Evolutionary conservation across 2,888 invertebrate species (phyloP), one percentile per base, ranked within the genome.

Genomic region (Caenorhabditis sinica): DNA sequence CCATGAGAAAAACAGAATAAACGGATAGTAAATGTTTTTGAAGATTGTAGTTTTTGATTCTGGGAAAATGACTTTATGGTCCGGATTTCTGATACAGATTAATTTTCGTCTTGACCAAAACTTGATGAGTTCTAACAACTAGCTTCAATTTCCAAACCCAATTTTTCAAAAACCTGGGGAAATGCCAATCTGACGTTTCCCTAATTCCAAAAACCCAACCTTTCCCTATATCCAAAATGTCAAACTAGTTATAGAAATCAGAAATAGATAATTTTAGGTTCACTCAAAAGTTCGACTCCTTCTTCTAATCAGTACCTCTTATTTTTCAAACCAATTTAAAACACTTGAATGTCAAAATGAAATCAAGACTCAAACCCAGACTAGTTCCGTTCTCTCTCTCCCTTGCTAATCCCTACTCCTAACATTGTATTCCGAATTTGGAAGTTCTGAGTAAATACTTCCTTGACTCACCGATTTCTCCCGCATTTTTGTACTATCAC

Each of bases 341-440:
- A 49, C 40, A 20, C 20, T 6, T 49, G 8, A 49, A 20, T 49
- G n/a, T 8, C 20, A 49, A 49, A 49, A 49, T 49, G 20, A 49
- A 49, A 49, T 49, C 49, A n/a, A n/a, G n/a, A n/a, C n/a, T n/a
- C n/a, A 56, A 56, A 28, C 56, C 20, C 15, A 28, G 28, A 28
- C 56, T 28, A 56, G 56, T 23, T 23, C 25, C 11, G 9, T 13
- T 23, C 20, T 49, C 49, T n/a, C n/a, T n/a, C n/a, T 28, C 28
- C 23, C 56, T 28, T 56, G 8, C 6, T 56, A 25, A 56, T 56
- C 56, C 56, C 25, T 13, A 28, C 28, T 28, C 28, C 15, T 5
- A 56, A 56, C 15, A 56, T 56, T 56, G 56, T 56, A 56, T 56
- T 23, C 56, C 56, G 15, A 56, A 56, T 28, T 23, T 28, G 56